Evolutionary conservation across 2,888 invertebrate species (phyloP), one percentile per base, ranked within the genome.

Genomic region (Eilema sororculum): DNA sequence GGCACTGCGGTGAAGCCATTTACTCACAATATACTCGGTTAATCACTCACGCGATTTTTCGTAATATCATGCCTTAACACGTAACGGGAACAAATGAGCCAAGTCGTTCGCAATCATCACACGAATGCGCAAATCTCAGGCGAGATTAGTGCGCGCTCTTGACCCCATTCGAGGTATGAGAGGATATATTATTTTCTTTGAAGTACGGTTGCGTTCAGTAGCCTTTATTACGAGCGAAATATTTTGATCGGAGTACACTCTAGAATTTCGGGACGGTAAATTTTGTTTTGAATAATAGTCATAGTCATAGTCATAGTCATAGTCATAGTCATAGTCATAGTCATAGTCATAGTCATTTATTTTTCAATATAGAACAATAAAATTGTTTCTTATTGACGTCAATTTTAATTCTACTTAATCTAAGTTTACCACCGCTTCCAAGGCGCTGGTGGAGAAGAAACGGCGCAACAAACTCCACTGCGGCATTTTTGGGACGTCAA

Each of bases 1-100:
- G 83, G 83, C 81, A 73, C 77, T 75, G 78, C 79, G 76, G 73
- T 78, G 83, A 79, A 82, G 80, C 81, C 86, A 87, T 89, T 88
- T 87, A 80, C 83, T 82, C 84, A 90, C 90, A 91, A 91, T 90
- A 88, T 87, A 79, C 70, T 71, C 73, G 81, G 83, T 85, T 89
- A 89, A 90, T 91, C 89, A 91, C 89, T 87, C 88, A 90, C 88
- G 92, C 90, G 84, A 91, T 88, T 84, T 75, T 82, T 80, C 82
- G 64, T 87, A 88, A 89, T 89, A 89, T 86, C 86, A 79, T 86
- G 85, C 86, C 83, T 86, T 85, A 82, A 76, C 84, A 81, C 81
- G 84, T 80, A 80, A 79, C 78, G 72, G 72, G 81, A 81, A 84
- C 86, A 84, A 86, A 87, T 85, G 86, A 83, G 78, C 71, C 72